Percentiles rank a stretch among this genome's conserved stretches.
Evolutionary conservation across 64 coral and sea anemone species (phyloP).

Genomic region (Dendronephthya gigantea): DNA sequence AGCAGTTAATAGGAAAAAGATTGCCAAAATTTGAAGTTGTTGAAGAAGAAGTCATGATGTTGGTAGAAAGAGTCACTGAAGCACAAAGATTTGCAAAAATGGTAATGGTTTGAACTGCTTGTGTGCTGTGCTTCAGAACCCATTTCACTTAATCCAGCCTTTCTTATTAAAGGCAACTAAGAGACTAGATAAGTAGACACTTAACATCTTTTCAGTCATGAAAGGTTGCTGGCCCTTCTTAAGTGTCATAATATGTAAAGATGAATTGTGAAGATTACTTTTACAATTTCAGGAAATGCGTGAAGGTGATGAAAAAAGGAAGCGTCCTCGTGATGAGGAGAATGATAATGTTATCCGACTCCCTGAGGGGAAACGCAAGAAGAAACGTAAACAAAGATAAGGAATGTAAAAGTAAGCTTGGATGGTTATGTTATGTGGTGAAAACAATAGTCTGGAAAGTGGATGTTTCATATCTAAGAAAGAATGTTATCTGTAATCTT

Average conservation of each 20-base stretch:
- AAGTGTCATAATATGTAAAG: too few relatives aligned
- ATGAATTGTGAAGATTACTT: background rate
- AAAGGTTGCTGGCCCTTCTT: background rate
- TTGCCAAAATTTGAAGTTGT: conserved; percentile 66
- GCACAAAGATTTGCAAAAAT: conserved; percentile 85
- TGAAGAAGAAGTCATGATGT: conserved; percentile 89
- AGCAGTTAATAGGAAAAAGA: conserved; percentile 85
- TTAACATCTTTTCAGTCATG: too few relatives aligned
- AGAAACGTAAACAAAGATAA: background rate
- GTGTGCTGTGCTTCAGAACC: background rate
- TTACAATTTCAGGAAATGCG: background rate
- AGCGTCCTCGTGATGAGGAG: background rate
- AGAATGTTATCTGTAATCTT: too few relatives aligned
- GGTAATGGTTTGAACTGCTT: conserved; percentile 16
- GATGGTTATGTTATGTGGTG: too few relatives aligned
- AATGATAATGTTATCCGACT: background rate
- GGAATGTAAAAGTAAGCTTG: background rate
- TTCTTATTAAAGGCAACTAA: background rate
- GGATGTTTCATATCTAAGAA: too few relatives aligned
- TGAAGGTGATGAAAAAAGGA: background rate
- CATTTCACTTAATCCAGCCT: too few relatives aligned
- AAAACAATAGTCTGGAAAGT: too few relatives aligned
- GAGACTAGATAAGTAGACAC: too few relatives aligned
- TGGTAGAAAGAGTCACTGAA: conserved; percentile 85
- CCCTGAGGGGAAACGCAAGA: background rate